phyloP scores from a whole-genome alignment of 1,140 invertebrate species.

The Drosophila arawakana region DNA sequence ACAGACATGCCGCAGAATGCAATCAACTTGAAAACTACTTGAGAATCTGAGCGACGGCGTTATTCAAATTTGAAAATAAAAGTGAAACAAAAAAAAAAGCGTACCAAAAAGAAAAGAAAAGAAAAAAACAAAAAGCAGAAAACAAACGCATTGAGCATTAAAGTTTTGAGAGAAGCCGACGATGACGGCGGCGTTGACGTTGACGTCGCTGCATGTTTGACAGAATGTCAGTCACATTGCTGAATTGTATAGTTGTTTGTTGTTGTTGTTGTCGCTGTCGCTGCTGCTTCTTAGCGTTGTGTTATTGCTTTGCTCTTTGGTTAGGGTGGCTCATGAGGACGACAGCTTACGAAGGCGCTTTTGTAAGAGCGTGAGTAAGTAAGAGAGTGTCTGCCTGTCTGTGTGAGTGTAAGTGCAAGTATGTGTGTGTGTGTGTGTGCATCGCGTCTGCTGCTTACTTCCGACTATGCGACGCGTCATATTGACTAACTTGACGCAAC shows the following conservation, averaged over 20 bases:
- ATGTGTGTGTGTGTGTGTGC: conserved; percentile 1
- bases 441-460: conserved; percentile 10
- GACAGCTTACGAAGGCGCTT: conserved; percentile 33
- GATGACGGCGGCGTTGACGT: conserved; percentile 46
- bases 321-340: conserved; percentile 38
- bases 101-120: background rate
- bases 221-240: conserved; percentile 73
- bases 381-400: conserved; percentile 5
- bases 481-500: conserved; percentile 47
- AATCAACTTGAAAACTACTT: conserved; percentile 79
- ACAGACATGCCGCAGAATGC: conserved; percentile 62
- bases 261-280: conserved; percentile 13
- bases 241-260: conserved; percentile 33
- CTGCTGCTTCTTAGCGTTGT: conserved; percentile 8
- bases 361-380: background rate
- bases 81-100: conserved; percentile 58
- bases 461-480: conserved; percentile 1
- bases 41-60: conserved; percentile 63
- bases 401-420: background rate
- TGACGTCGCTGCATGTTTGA: conserved; percentile 72
- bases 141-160: conserved; percentile 36
- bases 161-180: conserved; percentile 33
- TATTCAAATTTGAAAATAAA: conserved; percentile 80
- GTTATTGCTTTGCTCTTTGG: conserved; percentile 20
- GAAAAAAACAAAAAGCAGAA: conserved; percentile 43